These are phyloP conservation scores for Drosophila bocki DNA, from an alignment of 1,140 invertebrate species.

Conservation along the genomic window DNA sequence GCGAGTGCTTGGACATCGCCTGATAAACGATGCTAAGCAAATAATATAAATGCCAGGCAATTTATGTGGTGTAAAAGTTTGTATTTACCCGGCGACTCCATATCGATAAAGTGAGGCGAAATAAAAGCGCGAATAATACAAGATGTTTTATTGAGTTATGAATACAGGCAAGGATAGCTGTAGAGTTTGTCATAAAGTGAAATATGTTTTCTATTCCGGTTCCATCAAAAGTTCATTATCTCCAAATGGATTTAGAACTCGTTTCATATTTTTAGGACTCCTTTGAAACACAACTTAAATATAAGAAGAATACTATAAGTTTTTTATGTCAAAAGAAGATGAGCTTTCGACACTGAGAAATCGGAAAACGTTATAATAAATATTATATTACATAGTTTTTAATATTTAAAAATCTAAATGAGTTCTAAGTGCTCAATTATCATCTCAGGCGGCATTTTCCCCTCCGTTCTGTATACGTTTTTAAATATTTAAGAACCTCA, in stretches of 20 bases:
- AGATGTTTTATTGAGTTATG: slow-evolving; percentile 37
- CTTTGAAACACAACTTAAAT: neutral
- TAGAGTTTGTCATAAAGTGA: neutral
- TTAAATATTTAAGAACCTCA: too few relatives aligned
- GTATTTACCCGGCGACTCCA: slow-evolving; percentile 46
- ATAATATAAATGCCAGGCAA: slow-evolving; percentile 75
- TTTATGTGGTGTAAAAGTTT: slow-evolving; percentile 79
- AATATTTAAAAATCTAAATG: too few relatives aligned
- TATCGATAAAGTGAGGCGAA: slow-evolving; percentile 23
- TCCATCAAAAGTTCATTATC: slow-evolving; percentile 1
- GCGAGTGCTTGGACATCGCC: slow-evolving; percentile 44
- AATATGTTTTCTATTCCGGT: neutral
- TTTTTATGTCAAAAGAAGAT: neutral
- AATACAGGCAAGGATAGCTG: neutral
- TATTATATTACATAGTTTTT: too few relatives aligned
- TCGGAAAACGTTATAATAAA: too few relatives aligned
- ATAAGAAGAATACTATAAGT: neutral
- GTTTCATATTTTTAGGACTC: neutral
- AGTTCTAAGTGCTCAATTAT: too few relatives aligned
- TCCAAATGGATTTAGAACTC: neutral
- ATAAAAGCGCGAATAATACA: slow-evolving; percentile 26
- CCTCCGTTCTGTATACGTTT: too few relatives aligned
- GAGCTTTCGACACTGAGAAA: neutral
- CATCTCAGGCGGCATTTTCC: too few relatives aligned
- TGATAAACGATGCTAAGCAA: slow-evolving; percentile 78